Evolutionary conservation across 2,888 invertebrate species (phyloP).

Genomic region (Sympetrum striolatum): DNA sequence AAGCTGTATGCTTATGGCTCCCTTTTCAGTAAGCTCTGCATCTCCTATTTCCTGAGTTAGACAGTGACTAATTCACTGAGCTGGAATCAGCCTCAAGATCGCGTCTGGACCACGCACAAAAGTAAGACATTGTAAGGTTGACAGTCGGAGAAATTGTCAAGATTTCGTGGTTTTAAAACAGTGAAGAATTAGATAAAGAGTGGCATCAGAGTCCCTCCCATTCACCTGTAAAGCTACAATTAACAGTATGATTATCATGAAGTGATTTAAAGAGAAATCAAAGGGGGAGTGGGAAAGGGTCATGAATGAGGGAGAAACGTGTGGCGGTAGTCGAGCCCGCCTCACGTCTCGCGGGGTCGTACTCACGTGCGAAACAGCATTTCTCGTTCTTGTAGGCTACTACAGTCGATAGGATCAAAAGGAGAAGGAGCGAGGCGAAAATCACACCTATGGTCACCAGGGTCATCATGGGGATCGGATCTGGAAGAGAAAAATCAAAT

Average conservation of each 20-base stretch:
- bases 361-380: slow-evolving; percentile 59
- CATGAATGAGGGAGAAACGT: neutral
- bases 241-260: neutral
- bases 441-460: slow-evolving; percentile 57
- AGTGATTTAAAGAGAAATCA: neutral
- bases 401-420: slow-evolving; percentile 56
- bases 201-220: no score
- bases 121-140: no score
- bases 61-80: no score
- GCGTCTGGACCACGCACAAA: no score
- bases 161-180: no score
- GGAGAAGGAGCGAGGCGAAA: slow-evolving; percentile 56
- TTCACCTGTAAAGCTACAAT: no score
- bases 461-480: slow-evolving; percentile 58
- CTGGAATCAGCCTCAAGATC: no score
- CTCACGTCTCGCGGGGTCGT: slow-evolving; percentile 2
- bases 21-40: no score
- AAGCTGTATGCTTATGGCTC: no score
- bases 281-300: neutral
- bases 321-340: neutral
- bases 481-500: slow-evolving; percentile 53
- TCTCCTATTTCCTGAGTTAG: no score
- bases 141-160: no score
- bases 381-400: slow-evolving; percentile 58
- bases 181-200: no score